Conservation (phyloP, 2,888 invertebrate species). For the Ormyrus labotus region DNA sequence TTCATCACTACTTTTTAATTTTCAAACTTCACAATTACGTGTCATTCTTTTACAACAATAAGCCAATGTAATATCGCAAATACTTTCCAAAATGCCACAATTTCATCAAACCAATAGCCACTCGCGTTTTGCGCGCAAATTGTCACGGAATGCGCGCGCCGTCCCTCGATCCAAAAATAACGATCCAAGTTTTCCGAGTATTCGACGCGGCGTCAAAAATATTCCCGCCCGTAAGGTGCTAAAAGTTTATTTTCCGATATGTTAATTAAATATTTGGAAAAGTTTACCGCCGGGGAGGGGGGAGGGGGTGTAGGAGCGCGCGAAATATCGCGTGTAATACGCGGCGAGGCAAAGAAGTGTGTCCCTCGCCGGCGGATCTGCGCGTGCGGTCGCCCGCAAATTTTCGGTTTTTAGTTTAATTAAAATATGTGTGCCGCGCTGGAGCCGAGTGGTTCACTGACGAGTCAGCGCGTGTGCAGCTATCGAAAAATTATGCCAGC, state of each 20-base stretch:
- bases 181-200: slow-evolving; percentile 35
- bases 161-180: background rate
- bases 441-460: background rate
- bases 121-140: background rate
- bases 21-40: too few relatives aligned
- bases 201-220: slow-evolving; percentile 16
- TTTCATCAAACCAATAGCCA: too few relatives aligned
- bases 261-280: slow-evolving; percentile 69
- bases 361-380: slow-evolving; percentile 61
- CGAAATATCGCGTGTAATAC: slow-evolving; percentile 55
- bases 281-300: slow-evolving; percentile 59
- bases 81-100: too few relatives aligned
- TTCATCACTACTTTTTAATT: too few relatives aligned
- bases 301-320: background rate
- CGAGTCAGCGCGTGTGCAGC: background rate
- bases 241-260: slow-evolving; percentile 61
- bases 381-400: slow-evolving; percentile 66
- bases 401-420: slow-evolving; percentile 74
- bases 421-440: slow-evolving; percentile 62
- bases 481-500: slow-evolving; percentile 20
- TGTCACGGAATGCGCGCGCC: slow-evolving; percentile 17
- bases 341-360: slow-evolving; percentile 59
- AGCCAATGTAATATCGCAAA: too few relatives aligned
- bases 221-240: slow-evolving; percentile 30
- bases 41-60: too few relatives aligned